These are phyloP conservation scores for Orius insidiosus DNA, from an alignment of 1,140 invertebrate species.

Conservation along the genomic window DNA sequence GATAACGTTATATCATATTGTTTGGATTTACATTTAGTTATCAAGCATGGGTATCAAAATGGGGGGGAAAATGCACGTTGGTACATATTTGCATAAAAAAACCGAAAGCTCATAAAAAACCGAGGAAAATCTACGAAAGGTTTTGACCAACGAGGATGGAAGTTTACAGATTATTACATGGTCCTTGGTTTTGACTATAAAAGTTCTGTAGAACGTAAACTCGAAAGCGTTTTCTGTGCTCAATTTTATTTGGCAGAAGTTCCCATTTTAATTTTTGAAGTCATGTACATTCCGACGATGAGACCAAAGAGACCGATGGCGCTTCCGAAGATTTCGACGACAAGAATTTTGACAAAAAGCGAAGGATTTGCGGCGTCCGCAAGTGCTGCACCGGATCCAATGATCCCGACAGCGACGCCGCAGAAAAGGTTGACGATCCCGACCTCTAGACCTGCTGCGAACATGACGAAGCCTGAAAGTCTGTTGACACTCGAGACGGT, in stretches of 20 bases:
- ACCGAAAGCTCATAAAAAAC: no score
- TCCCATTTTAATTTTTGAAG: conserved; percentile 45
- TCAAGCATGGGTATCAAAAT: no score
- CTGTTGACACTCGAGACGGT: conserved; percentile 38
- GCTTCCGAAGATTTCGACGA: conserved; percentile 95
- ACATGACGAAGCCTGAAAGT: conserved; percentile 80
- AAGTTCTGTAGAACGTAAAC: no score
- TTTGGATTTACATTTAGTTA: no score
- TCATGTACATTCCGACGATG: conserved; percentile 94
- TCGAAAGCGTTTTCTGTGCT: no score
- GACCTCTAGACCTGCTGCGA: conserved; percentile 86
- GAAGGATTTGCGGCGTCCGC: conserved; percentile 88
- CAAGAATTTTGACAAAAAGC: conserved; percentile 92
- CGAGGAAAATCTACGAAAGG: no score
- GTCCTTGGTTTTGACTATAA: no score
- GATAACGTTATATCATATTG: no score
- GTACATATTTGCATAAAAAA: no score
- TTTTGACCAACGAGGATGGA: no score
- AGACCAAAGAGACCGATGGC: conserved; percentile 95
- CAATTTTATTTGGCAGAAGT: conserved; percentile 17
- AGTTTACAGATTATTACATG: no score
- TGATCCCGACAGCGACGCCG: conserved; percentile 88
- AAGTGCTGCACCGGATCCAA: conserved; percentile 87
- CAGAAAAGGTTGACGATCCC: conserved; percentile 90
- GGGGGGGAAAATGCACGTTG: no score